phyloP scores from a whole-genome alignment of 64 coral and sea anemone species.

The Montipora cactus region DNA sequence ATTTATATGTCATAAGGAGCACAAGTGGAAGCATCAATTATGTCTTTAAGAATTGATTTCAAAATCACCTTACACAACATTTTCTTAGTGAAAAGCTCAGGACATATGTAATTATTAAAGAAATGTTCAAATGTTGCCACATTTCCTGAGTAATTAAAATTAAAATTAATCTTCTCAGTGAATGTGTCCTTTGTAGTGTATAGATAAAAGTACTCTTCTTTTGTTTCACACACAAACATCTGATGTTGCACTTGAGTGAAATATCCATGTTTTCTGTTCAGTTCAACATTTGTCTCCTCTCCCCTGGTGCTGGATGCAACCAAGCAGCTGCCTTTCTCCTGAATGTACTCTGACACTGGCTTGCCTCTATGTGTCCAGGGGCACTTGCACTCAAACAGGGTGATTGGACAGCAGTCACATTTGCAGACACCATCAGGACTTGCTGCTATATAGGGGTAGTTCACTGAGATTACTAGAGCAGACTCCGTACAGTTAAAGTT shows the following conservation, averaged over 20 bases:
- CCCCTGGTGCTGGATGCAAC: background rate
- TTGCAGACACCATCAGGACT: constrained; percentile 4
- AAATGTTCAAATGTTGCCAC: no score
- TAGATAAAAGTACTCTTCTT: background rate
- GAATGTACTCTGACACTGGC: background rate
- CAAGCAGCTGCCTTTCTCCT: background rate
- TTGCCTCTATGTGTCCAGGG: constrained; percentile 8
- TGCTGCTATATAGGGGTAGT: background rate
- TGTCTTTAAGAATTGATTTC: background rate
- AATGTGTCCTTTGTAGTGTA: constrained; percentile 18
- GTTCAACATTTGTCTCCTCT: background rate
- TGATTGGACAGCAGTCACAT: constrained; percentile 3
- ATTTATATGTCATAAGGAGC: no score
- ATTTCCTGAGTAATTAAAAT: background rate
- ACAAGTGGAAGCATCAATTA: background rate
- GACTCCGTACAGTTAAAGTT: background rate
- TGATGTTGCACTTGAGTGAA: constrained; percentile 30
- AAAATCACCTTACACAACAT: background rate
- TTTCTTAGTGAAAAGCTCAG: no score
- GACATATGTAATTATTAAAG: no score
- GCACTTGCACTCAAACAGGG: background rate
- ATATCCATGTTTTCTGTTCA: background rate
- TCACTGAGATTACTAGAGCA: background rate
- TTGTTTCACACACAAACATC: background rate
- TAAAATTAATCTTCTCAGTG: background rate